phyloP scores from a whole-genome alignment of 1,140 invertebrate species.

The Apis cerana region DNA sequence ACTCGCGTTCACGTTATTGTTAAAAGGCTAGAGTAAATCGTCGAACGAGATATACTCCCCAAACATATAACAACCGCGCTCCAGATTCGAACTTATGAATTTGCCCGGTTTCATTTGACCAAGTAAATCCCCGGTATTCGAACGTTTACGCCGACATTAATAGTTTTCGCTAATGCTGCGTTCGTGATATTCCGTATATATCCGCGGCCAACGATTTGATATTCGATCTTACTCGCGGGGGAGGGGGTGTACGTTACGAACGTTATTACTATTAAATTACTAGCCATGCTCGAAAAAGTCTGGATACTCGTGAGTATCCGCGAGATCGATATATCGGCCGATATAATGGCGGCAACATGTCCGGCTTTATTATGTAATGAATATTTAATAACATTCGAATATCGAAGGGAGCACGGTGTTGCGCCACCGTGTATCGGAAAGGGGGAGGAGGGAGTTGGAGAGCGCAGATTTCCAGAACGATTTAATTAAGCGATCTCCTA shows the following conservation, averaged over 20 bases:
- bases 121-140: background rate
- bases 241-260: no score
- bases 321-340: no score
- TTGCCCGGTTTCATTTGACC: constrained; percentile 1
- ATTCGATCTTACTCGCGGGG: no score
- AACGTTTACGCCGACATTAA: no score
- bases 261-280: no score
- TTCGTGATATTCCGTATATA: no score
- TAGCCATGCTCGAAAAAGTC: no score
- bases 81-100: constrained; percentile 17
- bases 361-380: constrained; percentile 17
- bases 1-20: background rate
- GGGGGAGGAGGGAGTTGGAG: background rate
- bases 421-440: background rate
- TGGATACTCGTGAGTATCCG: no score
- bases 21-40: background rate
- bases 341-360: background rate
- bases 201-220: no score
- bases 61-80: background rate
- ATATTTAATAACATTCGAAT: constrained; percentile 22
- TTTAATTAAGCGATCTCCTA: constrained; percentile 37
- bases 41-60: background rate
- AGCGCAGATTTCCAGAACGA: background rate
- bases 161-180: no score
- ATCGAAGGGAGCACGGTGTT: background rate